Percentiles rank a stretch among this genome's conserved stretches.
These are phyloP conservation scores for Dromococcyx pavoninus DNA, from an alignment of 2,797 vertebrate species.

Conservation along the genomic window DNA sequence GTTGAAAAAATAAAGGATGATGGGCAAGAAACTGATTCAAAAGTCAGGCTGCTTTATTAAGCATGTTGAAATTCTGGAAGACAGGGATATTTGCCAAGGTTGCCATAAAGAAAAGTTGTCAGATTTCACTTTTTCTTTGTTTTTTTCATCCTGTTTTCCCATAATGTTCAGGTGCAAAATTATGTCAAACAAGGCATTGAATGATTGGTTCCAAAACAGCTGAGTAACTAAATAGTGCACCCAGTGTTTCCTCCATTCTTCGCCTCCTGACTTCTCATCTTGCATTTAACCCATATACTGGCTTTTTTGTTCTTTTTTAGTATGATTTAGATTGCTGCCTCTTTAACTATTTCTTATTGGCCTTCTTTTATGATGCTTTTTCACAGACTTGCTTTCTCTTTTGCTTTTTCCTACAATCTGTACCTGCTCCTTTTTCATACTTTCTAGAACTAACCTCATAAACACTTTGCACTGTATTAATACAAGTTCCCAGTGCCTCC, in stretches of 20 bases:
- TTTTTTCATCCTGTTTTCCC: not conserved
- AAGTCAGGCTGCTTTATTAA: not conserved
- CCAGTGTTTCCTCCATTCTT: not conserved
- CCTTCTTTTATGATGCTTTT: not conserved
- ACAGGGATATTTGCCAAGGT: not conserved
- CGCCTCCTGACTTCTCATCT: not conserved
- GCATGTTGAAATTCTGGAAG: not conserved
- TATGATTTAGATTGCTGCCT: not conserved
- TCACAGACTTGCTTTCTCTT: not conserved
- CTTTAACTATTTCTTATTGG: not conserved
- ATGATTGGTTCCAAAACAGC: not conserved
- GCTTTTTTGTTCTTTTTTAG: not conserved
- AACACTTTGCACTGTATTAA: not conserved
- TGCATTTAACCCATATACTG: not conserved
- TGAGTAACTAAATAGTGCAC: not conserved
- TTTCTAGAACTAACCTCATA: not conserved
- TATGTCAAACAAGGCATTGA: not conserved
- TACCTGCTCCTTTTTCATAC: not conserved
- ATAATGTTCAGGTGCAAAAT: not conserved
- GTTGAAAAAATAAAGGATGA: not conserved
- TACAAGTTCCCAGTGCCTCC: not conserved
- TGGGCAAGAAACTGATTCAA: not conserved
- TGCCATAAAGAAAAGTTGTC: not conserved
- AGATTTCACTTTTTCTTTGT: not conserved
- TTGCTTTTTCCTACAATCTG: not conserved